phyloP scores from a whole-genome alignment of 2,888 invertebrate species.

The Furcula furcula region DNA sequence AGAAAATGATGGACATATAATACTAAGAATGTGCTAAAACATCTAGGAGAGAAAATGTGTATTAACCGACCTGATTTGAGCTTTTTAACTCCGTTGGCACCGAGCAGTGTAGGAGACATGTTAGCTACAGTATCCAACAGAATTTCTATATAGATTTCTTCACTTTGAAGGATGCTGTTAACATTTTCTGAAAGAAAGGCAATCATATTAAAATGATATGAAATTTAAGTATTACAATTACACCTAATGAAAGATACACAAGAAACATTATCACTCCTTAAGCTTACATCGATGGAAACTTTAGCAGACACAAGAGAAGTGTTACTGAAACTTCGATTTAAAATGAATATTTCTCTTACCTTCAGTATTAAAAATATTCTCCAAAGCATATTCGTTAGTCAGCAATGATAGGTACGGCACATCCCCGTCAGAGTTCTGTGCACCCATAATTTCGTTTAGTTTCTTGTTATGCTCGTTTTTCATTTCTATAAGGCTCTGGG shows the following conservation, averaged over 20 bases:
- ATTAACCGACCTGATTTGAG: conserved; percentile 70
- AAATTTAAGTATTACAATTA: too few species aligned
- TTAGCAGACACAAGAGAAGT: too few species aligned
- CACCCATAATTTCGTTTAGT: conserved; percentile 49
- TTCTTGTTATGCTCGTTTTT: conserved; percentile 62
- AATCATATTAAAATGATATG: neutral
- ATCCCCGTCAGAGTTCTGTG: conserved; percentile 70
- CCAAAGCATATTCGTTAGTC: conserved; percentile 62
- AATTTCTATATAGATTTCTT: conserved; percentile 85
- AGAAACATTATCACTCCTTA: too few species aligned
- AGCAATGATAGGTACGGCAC: conserved; percentile 68
- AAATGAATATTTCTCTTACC: conserved; percentile 55
- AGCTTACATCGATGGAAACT: too few species aligned
- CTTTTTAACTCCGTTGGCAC: conserved; percentile 82
- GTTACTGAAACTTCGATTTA: too few species aligned
- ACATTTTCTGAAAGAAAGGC: conserved; percentile 72
- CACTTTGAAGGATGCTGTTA: conserved; percentile 84
- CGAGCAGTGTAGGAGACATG: conserved; percentile 82
- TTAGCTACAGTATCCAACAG: conserved; percentile 82
- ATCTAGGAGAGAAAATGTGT: neutral
- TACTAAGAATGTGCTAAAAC: neutral
- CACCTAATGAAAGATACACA: too few species aligned
- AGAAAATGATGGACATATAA: neutral
- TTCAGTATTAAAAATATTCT: conserved; percentile 62
- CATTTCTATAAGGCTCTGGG: conserved; percentile 57